A percentile compares a stretch with the other conserved stretches of the same genome.
These are phyloP conservation scores for Anthoptus insignis DNA, from an alignment of 2,888 invertebrate genomes.

Conservation along the genomic window DNA sequence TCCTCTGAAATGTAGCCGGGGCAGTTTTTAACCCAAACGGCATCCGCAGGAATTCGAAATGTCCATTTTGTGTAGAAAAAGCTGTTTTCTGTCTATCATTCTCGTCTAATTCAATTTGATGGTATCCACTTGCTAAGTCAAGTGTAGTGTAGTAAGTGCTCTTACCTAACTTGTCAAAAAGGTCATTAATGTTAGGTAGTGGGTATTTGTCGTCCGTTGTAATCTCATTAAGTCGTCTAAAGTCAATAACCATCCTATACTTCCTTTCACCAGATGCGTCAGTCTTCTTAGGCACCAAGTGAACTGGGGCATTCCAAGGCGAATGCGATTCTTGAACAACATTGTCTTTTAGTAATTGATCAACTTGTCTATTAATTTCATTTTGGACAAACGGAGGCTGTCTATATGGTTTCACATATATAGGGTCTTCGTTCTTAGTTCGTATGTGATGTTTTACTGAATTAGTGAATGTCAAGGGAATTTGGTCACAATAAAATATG, in stretches of 20 bases:
- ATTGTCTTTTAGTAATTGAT: background rate
- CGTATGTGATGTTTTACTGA: too few species aligned
- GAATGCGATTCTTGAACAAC: background rate
- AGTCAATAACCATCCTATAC: conserved; percentile 21
- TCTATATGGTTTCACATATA: too few species aligned
- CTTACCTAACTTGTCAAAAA: conserved; percentile 50
- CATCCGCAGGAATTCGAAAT: conserved; percentile 53
- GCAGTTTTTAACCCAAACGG: conserved; percentile 48
- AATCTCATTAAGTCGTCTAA: conserved; percentile 46
- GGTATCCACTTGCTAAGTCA: conserved; percentile 26
- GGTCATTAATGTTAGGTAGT: conserved; percentile 44
- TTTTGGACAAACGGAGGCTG: background rate
- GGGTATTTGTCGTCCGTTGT: conserved; percentile 50
- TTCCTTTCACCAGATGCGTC: conserved; percentile 47
- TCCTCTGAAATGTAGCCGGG: conserved; percentile 47
- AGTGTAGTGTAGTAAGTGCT: conserved; percentile 47
- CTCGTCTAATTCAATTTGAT: conserved; percentile 40
- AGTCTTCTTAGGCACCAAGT: conserved; percentile 44
- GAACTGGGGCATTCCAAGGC: conserved; percentile 38
- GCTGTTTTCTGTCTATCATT: conserved; percentile 52
- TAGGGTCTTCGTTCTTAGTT: too few species aligned
- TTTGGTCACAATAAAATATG: too few species aligned
- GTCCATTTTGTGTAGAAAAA: conserved; percentile 49
- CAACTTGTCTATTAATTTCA: background rate
- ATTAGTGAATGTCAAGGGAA: too few species aligned